Evolutionary conservation across 2,797 vertebrate genomes (phyloP).

Genomic region (Smutsia temminckii): DNA sequence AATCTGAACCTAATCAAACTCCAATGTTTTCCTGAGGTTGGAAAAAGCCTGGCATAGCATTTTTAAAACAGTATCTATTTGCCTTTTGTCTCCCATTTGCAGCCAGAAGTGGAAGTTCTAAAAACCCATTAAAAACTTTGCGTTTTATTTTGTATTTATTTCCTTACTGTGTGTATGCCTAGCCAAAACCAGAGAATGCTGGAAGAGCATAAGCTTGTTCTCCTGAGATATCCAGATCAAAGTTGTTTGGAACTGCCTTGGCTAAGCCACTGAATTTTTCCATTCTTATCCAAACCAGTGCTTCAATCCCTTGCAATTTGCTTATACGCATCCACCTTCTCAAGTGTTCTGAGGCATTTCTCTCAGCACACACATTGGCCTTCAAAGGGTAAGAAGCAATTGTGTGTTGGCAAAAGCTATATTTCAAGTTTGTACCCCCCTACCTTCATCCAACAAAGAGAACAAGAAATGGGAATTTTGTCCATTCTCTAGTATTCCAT

Average conservation of each 20-base stretch:
- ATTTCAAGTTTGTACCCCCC: constrained; percentile 44
- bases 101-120: constrained; percentile 75
- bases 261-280: constrained; percentile 73
- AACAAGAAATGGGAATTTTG: background rate
- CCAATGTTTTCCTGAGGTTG: constrained; percentile 77
- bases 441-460: constrained; percentile 28
- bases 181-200: constrained; percentile 77
- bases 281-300: constrained; percentile 75
- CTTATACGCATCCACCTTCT: constrained; percentile 70
- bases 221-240: constrained; percentile 78
- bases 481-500: background rate
- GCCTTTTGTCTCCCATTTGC: constrained; percentile 74
- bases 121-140: constrained; percentile 74
- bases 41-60: constrained; percentile 69
- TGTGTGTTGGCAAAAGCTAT: constrained; percentile 36
- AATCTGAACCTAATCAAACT: constrained; percentile 76
- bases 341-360: constrained; percentile 71
- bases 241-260: constrained; percentile 64
- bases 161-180: constrained; percentile 68
- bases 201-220: constrained; percentile 58
- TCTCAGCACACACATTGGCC: constrained; percentile 48
- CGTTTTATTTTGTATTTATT: constrained; percentile 77
- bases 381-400: constrained; percentile 60
- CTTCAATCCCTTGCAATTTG: constrained; percentile 72
- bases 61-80: constrained; percentile 78